Evolutionary conservation across 1,140 invertebrate genomes (phyloP).

Genomic region (Nasonia vitripennis): DNA sequence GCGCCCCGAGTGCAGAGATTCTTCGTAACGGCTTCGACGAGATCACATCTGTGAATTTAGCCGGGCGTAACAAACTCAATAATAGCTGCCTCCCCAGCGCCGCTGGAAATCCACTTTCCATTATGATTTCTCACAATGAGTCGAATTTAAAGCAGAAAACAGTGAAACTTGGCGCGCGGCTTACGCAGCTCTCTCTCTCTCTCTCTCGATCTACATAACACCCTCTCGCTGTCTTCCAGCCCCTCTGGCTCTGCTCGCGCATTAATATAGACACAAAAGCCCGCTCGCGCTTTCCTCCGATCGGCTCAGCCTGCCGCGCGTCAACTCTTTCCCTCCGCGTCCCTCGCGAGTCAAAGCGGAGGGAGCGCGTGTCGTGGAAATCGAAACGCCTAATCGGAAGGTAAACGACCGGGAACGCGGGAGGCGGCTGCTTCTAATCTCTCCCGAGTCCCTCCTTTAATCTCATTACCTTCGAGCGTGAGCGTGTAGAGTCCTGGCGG

Average conservation of each 20-base stretch:
- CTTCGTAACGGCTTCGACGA: no score
- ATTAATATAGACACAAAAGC: neutral
- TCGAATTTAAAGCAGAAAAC: neutral
- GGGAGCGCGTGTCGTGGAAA: neutral
- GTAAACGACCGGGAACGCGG: constrained; percentile 17
- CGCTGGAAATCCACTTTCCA: neutral
- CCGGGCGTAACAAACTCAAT: no score
- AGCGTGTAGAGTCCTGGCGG: neutral
- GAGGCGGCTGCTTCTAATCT: neutral
- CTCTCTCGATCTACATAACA: neutral
- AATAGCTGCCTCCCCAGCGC: no score
- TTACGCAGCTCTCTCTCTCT: neutral
- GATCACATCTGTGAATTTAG: no score
- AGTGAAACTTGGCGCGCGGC: neutral
- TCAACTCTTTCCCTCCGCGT: constrained; percentile 12
- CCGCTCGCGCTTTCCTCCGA: neutral
- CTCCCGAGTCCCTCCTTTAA: constrained; percentile 15
- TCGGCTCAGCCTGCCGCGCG: neutral
- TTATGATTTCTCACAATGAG: constrained; percentile 4
- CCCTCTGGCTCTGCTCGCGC: neutral
- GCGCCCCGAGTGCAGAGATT: no score
- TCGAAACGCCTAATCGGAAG: constrained; percentile 38
- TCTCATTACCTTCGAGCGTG: neutral
- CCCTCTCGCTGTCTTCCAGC: neutral
- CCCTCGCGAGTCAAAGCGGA: neutral